A percentile compares a stretch with the other conserved stretches of the same genome.
phyloP scores from a whole-genome alignment of 1,140 invertebrate species.

The Drosophila bocqueti region DNA sequence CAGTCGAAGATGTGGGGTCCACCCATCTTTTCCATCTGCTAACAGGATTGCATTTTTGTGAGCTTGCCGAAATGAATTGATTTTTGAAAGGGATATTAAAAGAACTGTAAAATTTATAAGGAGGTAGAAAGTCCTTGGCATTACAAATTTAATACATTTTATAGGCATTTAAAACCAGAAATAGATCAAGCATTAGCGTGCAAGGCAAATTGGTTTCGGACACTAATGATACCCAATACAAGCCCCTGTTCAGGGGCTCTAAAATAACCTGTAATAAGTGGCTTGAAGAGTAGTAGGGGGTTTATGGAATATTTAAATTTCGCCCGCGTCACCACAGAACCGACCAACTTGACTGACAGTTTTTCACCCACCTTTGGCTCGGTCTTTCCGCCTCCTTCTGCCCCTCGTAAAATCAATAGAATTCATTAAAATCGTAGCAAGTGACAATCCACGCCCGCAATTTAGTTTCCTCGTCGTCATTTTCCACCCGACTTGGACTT shows the following conservation, averaged over 20 bases:
- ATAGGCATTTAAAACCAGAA: background rate
- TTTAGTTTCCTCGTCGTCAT: slow-evolving; percentile 52
- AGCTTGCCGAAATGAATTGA: background rate
- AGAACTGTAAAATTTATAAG: background rate
- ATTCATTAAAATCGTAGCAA: slow-evolving; percentile 69
- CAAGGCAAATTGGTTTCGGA: background rate
- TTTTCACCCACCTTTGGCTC: slow-evolving; percentile 12
- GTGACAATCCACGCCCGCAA: slow-evolving; percentile 59
- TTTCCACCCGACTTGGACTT: slow-evolving; percentile 38
- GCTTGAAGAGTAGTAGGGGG: background rate
- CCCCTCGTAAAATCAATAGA: slow-evolving; percentile 66
- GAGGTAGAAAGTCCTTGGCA: background rate
- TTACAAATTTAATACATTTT: background rate
- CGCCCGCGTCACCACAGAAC: slow-evolving; percentile 8
- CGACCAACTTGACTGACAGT: slow-evolving; percentile 11
- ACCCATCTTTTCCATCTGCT: slow-evolving; percentile 18
- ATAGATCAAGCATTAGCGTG: background rate
- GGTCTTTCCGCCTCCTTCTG: background rate
- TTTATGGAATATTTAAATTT: slow-evolving; percentile 35
- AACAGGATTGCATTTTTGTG: slow-evolving; percentile 9
- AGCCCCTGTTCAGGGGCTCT: background rate
- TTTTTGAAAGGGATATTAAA: background rate
- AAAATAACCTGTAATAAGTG: slow-evolving; percentile 7
- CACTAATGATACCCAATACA: background rate
- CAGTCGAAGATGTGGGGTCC: slow-evolving; percentile 15